These are phyloP conservation scores for Menura novaehollandiae DNA, from an alignment of 2,113 vertebrate species.

Conservation along the genomic window DNA sequence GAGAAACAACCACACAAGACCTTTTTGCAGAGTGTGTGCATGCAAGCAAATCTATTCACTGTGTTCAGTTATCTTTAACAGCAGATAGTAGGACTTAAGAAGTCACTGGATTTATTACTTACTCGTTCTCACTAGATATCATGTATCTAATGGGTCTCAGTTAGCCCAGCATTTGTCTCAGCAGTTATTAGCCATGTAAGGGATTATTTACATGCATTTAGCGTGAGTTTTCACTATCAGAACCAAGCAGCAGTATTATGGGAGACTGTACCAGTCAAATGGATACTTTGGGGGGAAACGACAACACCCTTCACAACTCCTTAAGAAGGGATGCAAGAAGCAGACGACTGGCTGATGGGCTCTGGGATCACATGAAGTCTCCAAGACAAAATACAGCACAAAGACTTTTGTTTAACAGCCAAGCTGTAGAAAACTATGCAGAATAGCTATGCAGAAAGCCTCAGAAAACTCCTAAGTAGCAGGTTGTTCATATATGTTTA, in stretches of 20 bases:
- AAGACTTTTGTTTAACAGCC: neutral
- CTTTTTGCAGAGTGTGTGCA: accelerated
- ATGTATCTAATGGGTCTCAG: neutral
- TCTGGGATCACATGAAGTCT: neutral
- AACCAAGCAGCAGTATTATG: neutral
- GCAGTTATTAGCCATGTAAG: neutral
- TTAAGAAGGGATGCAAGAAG: neutral
- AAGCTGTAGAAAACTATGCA: neutral
- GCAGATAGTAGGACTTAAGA: neutral
- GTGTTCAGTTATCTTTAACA: neutral
- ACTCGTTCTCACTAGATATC: neutral
- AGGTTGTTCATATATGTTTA: neutral
- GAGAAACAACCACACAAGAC: neutral
- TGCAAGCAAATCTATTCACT: neutral
- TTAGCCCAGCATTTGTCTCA: neutral
- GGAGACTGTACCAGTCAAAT: neutral
- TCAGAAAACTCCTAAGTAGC: neutral
- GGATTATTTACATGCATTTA: neutral
- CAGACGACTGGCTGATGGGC: neutral
- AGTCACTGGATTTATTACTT: neutral
- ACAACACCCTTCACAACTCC: neutral
- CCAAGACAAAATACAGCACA: neutral
- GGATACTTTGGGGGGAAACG: neutral
- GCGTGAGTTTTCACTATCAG: neutral
- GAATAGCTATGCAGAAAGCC: neutral